phyloP scores from a whole-genome alignment of 2,797 vertebrate genomes.

The Pseudochromis fuscus region DNA sequence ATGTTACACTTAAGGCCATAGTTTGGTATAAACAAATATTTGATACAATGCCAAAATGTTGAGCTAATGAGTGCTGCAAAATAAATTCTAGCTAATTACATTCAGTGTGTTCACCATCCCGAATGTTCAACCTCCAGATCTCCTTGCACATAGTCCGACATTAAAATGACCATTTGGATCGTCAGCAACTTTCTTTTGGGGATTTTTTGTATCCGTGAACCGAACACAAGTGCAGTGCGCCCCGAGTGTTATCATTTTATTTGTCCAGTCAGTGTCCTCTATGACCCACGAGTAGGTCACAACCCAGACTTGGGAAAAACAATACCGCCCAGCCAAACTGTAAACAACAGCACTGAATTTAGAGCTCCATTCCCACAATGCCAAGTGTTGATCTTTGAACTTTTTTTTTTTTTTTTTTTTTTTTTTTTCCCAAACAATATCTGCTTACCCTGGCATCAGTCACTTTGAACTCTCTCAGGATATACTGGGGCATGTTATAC shows the following conservation, averaged over 20 bases:
- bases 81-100: constrained; percentile 29
- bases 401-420: constrained; percentile 8
- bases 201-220: too few relatives aligned
- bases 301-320: constrained; percentile 22
- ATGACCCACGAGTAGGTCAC: constrained; percentile 5
- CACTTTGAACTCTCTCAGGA: constrained; percentile 99
- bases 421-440: constrained; percentile 21
- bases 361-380: constrained; percentile 6
- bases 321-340: constrained; percentile 12
- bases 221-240: too few relatives aligned
- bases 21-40: constrained; percentile 71
- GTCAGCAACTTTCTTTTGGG: not conserved
- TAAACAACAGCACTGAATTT: constrained; percentile 19
- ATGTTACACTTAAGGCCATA: constrained; percentile 66
- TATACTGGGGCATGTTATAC: constrained; percentile 99
- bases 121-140: constrained; percentile 30
- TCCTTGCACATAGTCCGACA: not conserved
- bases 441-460: constrained; percentile 97
- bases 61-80: constrained; percentile 34
- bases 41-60: constrained; percentile 52
- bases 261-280: not conserved
- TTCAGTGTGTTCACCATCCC: constrained; percentile 38
- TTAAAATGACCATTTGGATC: not conserved
- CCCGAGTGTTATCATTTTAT: not conserved
- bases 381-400: constrained; percentile 20